Percentiles rank a stretch among this genome's conserved stretches.
Evolutionary conservation across 2,888 invertebrate species (phyloP).

Genomic region (Spodoptera exigua): DNA sequence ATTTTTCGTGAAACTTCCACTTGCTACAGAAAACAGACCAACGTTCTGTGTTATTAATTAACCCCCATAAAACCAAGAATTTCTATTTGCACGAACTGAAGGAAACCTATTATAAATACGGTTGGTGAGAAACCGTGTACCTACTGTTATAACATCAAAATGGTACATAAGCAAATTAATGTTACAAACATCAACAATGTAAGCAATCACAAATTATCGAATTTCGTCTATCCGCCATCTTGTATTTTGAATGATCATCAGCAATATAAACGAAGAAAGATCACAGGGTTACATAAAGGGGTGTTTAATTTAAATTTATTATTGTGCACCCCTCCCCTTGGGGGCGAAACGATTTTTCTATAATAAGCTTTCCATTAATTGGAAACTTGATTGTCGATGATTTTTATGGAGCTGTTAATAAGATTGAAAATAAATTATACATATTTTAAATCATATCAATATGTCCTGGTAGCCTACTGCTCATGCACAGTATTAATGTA

Average conservation of each 20-base stretch:
- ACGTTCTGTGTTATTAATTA: no score
- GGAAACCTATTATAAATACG: conserved; percentile 1
- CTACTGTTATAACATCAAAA: conserved; percentile 6
- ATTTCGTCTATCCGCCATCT: conserved; percentile 58
- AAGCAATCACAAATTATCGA: conserved; percentile 60
- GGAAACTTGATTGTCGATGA: conserved; percentile 57
- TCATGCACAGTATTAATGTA: no score
- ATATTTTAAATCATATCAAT: no score
- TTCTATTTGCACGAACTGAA: conserved; percentile 9
- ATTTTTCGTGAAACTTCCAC: no score
- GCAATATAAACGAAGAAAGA: conserved; percentile 61
- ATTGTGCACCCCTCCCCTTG: conserved; percentile 44
- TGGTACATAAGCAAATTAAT: conserved; percentile 17
- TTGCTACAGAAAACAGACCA: no score
- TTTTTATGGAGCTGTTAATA: conserved; percentile 55
- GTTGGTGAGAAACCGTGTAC: neutral
- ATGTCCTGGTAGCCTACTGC: no score
- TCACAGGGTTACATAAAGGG: conserved; percentile 56
- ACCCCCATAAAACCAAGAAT: neutral
- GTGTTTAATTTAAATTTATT: conserved; percentile 67
- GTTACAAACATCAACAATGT: conserved; percentile 30
- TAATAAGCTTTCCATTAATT: conserved; percentile 67
- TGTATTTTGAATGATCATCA: conserved; percentile 48
- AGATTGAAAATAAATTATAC: no score
- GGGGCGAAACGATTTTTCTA: conserved; percentile 63